Percentiles rank a stretch among this genome's conserved stretches.
phyloP scores from a whole-genome alignment of 2,113 vertebrate genomes.

The Gadus chalcogrammus region DNA sequence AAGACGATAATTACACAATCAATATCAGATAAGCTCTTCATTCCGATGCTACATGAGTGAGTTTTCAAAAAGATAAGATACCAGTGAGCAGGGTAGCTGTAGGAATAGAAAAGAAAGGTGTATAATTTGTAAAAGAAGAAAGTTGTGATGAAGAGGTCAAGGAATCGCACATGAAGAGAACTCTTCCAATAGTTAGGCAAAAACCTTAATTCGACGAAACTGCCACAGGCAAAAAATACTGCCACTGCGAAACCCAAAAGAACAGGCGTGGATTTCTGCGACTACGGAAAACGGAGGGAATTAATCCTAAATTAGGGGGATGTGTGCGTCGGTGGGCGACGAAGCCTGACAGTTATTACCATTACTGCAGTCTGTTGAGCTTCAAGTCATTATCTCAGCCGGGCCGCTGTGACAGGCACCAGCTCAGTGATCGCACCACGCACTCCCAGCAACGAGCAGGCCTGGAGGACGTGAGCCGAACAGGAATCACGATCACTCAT shows the following conservation, averaged over 20 bases:
- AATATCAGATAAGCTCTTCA: no score
- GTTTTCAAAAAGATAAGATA: no score
- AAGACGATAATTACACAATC: no score
- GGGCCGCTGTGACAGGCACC: constrained; percentile 54
- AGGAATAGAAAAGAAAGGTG: no score
- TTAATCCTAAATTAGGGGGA: constrained; percentile 63
- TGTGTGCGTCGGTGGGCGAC: constrained; percentile 56
- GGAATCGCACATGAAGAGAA: not conserved
- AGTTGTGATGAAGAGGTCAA: not conserved
- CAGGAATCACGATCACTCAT: constrained; percentile 56
- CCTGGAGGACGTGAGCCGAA: constrained; percentile 51
- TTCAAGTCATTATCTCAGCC: constrained; percentile 63
- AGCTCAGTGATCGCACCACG: constrained; percentile 47
- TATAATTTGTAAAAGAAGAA: no score
- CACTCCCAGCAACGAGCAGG: constrained; percentile 46
- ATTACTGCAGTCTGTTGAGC: constrained; percentile 51
- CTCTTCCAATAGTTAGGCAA: not conserved
- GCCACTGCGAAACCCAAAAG: not conserved
- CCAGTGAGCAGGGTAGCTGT: no score
- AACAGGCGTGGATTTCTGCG: not conserved
- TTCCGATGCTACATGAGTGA: no score
- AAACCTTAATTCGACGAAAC: constrained; percentile 14
- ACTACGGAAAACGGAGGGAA: constrained; percentile 30
- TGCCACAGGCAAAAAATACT: constrained; percentile 24
- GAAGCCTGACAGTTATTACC: constrained; percentile 60